Evolutionary conservation across 92 coral and sea anemone species (phyloP), one percentile per base, ranked within the genome.

Genomic region (Blastomussa wellsi): DNA sequence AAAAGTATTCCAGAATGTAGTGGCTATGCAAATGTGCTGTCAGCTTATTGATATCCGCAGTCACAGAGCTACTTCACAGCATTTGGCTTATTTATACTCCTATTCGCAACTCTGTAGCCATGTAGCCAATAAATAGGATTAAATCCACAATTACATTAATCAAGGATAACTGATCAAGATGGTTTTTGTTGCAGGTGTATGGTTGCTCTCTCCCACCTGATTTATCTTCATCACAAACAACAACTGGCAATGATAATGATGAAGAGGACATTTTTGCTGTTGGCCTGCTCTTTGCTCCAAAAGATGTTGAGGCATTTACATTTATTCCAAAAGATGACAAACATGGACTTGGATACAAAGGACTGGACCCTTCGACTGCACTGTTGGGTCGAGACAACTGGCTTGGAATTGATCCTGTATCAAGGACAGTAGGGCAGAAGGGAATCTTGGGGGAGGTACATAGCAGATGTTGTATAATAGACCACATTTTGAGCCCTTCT

Each of bases 261-360:
- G 93, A 89, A 76, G 98, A 93, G 19, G 98, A 96, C 82, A 76
- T 96, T 76, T 96, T 92, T 91, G 98, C 99, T 20, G 86, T 86
- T 13, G 99, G 99, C 36, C 92, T 96, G 48, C 89, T 96, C 69
- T 96, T 96, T 93, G 99, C 99, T 37, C 99, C 98, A 17, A 96
- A 96, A 88, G 99, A 96, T 90, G 92, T 92, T 32, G 88, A 88
- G n/a, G 80, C 90, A 32, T 71, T 92, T 76, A 70, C 80, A 9
- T 96, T 92, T 86, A 88, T 89, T 26, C 90, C 94, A 5, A 96
- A 96, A 88, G 99, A 96, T 76, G 86, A 94, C 86, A 78, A 91
- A 7, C 99, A 96, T 86, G 99, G 99, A 14, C 81, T 96, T 44
- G 99, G 99, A 3, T 96, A 96, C 83, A 91, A 87, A 84, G 99